Conservation (phyloP, 2,113 vertebrate genomes). For the Rhombomys opimus region DNA sequence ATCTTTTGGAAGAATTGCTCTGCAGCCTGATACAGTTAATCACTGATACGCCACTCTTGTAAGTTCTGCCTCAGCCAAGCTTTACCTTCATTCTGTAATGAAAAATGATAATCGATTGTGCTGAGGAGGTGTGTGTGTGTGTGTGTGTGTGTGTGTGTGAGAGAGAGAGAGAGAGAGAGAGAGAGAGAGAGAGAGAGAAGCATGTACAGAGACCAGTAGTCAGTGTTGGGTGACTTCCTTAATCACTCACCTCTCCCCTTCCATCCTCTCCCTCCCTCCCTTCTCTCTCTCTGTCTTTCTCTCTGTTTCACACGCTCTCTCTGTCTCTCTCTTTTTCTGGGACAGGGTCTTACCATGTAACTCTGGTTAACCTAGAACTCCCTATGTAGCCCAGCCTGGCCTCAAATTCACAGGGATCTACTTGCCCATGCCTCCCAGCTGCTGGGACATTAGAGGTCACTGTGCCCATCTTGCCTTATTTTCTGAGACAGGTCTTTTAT, state of each 20-base stretch:
- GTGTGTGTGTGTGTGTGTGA: not conserved
- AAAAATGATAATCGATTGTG: not conserved
- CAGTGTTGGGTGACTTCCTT: not conserved
- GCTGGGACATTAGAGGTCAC: not conserved
- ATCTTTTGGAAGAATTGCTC: constrained; percentile 96
- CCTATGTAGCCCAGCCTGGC: not conserved
- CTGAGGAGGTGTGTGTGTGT: not conserved
- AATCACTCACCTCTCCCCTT: not conserved
- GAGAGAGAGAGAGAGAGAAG: not conserved
- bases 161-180: not conserved
- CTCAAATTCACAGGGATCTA: not conserved
- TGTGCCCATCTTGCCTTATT: too few species aligned
- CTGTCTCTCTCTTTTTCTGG: not conserved
- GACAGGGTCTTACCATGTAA: not conserved
- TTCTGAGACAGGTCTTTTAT: not conserved
- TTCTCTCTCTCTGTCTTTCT: not conserved
- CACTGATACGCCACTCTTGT: constrained; percentile 97
- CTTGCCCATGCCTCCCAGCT: not conserved
- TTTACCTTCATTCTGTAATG: constrained; percentile 32
- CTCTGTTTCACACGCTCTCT: too few species aligned
- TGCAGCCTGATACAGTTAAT: constrained; percentile 96
- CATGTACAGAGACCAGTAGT: not conserved
- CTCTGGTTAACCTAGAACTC: not conserved
- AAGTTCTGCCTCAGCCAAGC: constrained; percentile 85
- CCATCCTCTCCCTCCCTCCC: not conserved